Percentiles rank a stretch among this genome's conserved stretches.
Evolutionary conservation across 2,888 invertebrate genomes (phyloP).

Genomic region (Uloborus plumipes): DNA sequence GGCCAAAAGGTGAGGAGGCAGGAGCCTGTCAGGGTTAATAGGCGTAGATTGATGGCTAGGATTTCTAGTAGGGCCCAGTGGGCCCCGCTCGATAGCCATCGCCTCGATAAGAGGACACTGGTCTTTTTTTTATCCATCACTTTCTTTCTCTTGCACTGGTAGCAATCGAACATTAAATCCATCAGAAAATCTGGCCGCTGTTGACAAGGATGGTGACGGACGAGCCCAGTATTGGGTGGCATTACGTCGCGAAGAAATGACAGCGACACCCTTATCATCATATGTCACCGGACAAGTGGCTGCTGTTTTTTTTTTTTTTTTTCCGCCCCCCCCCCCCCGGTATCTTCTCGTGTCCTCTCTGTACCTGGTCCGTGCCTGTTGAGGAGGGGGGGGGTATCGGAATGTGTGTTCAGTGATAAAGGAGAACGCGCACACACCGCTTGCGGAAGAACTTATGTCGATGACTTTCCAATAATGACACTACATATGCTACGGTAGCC

Average conservation of each 20-base stretch:
- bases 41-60: conserved; percentile 64
- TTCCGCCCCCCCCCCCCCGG: no score
- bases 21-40: conserved; percentile 65
- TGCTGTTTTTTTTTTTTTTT: conserved; percentile 6
- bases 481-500: conserved; percentile 14
- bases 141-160: conserved; percentile 39
- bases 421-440: conserved; percentile 8
- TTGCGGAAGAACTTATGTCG: background rate
- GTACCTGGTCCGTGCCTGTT: conserved; percentile 12
- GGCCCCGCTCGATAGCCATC: conserved; percentile 58
- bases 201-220: conserved; percentile 63
- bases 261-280: conserved; percentile 60
- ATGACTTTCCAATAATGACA: conserved; percentile 60
- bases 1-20: conserved; percentile 62
- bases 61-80: conserved; percentile 45
- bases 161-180: conserved; percentile 65
- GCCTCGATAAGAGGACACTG: conserved; percentile 53
- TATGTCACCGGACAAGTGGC: conserved; percentile 58
- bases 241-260: conserved; percentile 50
- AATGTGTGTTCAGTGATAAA: conserved; percentile 20
- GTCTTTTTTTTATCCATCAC: conserved; percentile 22
- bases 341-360: background rate
- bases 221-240: conserved; percentile 58
- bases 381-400: background rate
- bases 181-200: conserved; percentile 62